Evolutionary conservation across 2,797 vertebrate genomes (phyloP).

Genomic region (Acipenser ruthenus): DNA sequence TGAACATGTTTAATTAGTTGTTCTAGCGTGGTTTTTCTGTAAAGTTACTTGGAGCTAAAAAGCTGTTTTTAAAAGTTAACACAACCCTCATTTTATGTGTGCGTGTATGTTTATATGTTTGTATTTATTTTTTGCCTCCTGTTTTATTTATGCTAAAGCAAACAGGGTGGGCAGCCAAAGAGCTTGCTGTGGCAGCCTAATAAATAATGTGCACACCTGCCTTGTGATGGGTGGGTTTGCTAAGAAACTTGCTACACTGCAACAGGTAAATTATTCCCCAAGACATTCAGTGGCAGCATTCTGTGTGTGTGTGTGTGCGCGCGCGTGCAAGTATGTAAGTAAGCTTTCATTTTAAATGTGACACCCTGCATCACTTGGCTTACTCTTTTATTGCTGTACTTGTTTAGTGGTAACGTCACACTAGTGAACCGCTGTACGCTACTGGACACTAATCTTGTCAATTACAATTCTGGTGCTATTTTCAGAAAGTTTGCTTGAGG

Average conservation of each 20-base stretch:
- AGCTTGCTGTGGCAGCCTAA: neutral
- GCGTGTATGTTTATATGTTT: no score
- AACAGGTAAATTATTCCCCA: conserved; percentile 12
- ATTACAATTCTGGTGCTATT: conserved; percentile 67
- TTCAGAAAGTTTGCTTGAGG: conserved; percentile 69
- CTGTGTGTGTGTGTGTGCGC: neutral
- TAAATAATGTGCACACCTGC: neutral
- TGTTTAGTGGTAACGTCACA: conserved; percentile 91
- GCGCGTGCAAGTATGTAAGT: neutral
- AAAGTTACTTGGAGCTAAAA: no score
- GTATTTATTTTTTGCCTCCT: no score
- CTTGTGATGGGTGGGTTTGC: neutral
- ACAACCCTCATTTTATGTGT: no score
- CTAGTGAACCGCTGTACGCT: conserved; percentile 64
- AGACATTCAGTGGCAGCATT: neutral
- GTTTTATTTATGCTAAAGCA: neutral
- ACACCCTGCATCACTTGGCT: conserved; percentile 70
- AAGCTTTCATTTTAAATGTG: conserved; percentile 27
- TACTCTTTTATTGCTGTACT: conserved; percentile 97
- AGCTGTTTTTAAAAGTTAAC: no score
- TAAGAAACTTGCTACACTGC: conserved; percentile 4
- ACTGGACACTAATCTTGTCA: conserved; percentile 58
- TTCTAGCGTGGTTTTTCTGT: no score
- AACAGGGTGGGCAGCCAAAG: neutral
- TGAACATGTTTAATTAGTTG: no score